A percentile compares a stretch with the other conserved stretches of the same genome.
Conservation (phyloP, 2,888 invertebrate species). For the Spisula subtruncata region DNA sequence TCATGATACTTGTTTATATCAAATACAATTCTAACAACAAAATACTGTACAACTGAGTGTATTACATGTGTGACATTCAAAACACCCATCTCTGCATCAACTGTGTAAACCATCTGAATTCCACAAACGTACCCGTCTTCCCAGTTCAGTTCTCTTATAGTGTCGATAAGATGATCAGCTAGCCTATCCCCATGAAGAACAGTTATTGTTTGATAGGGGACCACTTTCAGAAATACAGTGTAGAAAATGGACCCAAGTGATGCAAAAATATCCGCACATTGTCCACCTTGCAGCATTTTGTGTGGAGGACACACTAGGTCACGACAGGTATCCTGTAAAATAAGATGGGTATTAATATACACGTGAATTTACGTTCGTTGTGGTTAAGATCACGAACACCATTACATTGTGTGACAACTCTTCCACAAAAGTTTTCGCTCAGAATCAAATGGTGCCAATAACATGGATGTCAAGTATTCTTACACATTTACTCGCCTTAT, state of each 20-base stretch:
- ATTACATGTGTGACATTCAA: background rate
- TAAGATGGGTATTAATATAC: too few species aligned
- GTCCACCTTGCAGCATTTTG: background rate
- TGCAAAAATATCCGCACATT: conserved; percentile 13
- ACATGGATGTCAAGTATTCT: background rate
- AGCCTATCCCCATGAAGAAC: background rate
- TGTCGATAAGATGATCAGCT: background rate
- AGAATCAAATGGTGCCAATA: background rate
- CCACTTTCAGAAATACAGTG: background rate
- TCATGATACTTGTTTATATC: background rate
- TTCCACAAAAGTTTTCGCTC: background rate
- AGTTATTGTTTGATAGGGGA: background rate
- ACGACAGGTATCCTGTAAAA: conserved; percentile 24
- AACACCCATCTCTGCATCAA: background rate
- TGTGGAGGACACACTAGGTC: background rate
- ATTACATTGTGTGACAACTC: background rate
- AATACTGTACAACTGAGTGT: background rate
- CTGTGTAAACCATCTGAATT: conserved; percentile 3
- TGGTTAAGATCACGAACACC: background rate
- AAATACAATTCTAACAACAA: conserved; percentile 1
- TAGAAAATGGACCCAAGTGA: background rate
- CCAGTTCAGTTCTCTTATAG: background rate
- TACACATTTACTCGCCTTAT: too few species aligned
- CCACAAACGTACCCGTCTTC: background rate
- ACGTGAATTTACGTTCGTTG: too few species aligned